These are phyloP conservation scores for Falco concolor DNA, from an alignment of 2,797 vertebrate species.

Conservation along the genomic window DNA sequence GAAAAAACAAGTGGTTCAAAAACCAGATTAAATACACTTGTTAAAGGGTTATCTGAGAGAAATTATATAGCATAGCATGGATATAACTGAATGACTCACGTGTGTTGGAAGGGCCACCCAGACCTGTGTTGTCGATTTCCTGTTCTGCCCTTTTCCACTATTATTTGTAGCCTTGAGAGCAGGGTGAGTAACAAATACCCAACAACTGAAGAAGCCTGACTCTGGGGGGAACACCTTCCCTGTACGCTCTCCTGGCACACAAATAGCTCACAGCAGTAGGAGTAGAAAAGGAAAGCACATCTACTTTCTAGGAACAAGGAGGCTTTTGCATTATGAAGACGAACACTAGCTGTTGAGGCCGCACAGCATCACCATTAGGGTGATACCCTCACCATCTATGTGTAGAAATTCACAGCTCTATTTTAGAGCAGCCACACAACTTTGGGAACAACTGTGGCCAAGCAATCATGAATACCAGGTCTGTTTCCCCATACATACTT, in stretches of 20 bases:
- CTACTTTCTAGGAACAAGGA: not conserved
- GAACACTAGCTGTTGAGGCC: not conserved
- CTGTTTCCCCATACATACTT: not conserved
- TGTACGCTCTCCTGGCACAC: not conserved
- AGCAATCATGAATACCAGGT: accelerated
- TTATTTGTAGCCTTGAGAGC: not conserved
- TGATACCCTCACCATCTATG: accelerated
- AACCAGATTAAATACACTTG: not conserved
- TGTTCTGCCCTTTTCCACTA: not conserved
- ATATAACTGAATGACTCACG: not conserved
- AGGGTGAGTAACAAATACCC: not conserved
- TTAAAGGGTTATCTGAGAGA: not conserved
- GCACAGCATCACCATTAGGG: not conserved
- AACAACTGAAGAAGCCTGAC: not conserved
- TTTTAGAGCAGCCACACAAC: not conserved
- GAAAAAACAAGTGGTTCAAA: not conserved
- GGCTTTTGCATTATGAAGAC: not conserved
- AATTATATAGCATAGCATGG: not conserved
- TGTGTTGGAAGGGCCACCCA: not conserved
- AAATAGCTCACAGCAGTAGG: not conserved
- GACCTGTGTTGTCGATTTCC: not conserved
- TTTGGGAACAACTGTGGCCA: not conserved
- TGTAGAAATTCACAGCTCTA: not conserved
- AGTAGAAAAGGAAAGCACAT: not conserved
- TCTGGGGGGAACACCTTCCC: not conserved